phyloP scores from a whole-genome alignment of 1,140 invertebrate species.

The Ips typographus region DNA sequence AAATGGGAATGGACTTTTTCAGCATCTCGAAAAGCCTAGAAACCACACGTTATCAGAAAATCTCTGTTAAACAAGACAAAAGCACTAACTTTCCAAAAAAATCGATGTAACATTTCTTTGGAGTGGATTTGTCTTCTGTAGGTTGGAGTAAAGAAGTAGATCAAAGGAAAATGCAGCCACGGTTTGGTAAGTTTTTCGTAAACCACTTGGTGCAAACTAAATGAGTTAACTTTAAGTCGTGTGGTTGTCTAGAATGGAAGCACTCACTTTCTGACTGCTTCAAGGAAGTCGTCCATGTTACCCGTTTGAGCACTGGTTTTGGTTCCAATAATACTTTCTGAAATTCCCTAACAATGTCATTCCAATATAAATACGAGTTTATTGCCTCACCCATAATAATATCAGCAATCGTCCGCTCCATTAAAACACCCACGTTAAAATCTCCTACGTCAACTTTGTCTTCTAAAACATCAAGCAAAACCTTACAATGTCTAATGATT shows the following conservation, averaged over 20 bases:
- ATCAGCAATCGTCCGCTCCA: no score
- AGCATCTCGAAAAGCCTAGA: slow-evolving; percentile 17
- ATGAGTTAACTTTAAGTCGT: no score
- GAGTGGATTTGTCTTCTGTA: slow-evolving; percentile 15
- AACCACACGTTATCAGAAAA: neutral
- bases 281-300: slow-evolving; percentile 20
- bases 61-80: neutral
- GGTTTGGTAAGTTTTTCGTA: slow-evolving; percentile 32
- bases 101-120: slow-evolving; percentile 23
- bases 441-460: slow-evolving; percentile 8
- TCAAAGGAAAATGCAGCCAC: slow-evolving; percentile 32
- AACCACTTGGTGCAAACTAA: slow-evolving; percentile 26
- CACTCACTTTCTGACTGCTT: slow-evolving; percentile 17
- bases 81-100: slow-evolving; percentile 19
- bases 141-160: slow-evolving; percentile 22
- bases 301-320: slow-evolving; percentile 33
- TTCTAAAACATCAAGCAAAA: slow-evolving; percentile 13
- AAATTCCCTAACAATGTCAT: neutral
- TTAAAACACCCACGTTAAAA: slow-evolving; percentile 11
- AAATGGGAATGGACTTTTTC: slow-evolving; percentile 14
- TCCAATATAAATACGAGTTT: no score
- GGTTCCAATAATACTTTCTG: slow-evolving; percentile 27
- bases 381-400: no score
- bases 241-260: no score
- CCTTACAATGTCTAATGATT: slow-evolving; percentile 14